phyloP scores from a whole-genome alignment of 2,797 vertebrate genomes.

The Amphiprion clarkii region DNA sequence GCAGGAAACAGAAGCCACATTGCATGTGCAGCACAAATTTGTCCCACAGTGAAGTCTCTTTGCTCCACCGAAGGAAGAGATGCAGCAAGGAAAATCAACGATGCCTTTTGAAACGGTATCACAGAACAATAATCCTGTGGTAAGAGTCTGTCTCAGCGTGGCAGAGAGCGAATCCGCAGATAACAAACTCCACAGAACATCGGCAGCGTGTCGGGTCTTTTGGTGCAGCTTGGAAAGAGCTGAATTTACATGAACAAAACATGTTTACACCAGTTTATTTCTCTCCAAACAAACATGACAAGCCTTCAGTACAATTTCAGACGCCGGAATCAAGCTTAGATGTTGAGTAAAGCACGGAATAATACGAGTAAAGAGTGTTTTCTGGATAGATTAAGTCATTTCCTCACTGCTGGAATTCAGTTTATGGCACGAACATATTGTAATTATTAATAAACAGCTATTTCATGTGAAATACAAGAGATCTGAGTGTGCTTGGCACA shows the following conservation, averaged over 20 bases:
- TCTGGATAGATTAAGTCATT: not conserved
- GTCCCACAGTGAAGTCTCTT: constrained; percentile 7
- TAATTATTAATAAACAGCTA: not conserved
- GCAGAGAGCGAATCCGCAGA: constrained; percentile 4
- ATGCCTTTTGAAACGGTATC: constrained; percentile 25
- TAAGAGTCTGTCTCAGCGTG: constrained; percentile 14
- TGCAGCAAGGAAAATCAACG: not conserved
- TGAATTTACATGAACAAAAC: constrained; percentile 3
- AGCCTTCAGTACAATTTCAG: not conserved
- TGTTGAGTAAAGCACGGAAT: not conserved
- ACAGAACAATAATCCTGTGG: constrained; percentile 29
- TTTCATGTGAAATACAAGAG: not conserved
- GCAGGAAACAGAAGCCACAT: constrained; percentile 24
- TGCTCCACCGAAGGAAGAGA: not conserved
- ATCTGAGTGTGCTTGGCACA: not conserved
- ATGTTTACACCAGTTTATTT: constrained; percentile 15
- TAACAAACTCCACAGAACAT: constrained; percentile 19
- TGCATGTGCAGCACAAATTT: constrained; percentile 29
- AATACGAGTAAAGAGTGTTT: not conserved
- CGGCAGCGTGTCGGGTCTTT: constrained; percentile 7
- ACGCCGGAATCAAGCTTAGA: not conserved
- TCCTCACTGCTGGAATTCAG: constrained; percentile 15
- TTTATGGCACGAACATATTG: not conserved
- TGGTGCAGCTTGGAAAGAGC: not conserved
- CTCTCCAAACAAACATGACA: constrained; percentile 14